Base-by-base conservation (phyloP, 2,113 vertebrate genomes). In the Callipepla californica region DNA sequence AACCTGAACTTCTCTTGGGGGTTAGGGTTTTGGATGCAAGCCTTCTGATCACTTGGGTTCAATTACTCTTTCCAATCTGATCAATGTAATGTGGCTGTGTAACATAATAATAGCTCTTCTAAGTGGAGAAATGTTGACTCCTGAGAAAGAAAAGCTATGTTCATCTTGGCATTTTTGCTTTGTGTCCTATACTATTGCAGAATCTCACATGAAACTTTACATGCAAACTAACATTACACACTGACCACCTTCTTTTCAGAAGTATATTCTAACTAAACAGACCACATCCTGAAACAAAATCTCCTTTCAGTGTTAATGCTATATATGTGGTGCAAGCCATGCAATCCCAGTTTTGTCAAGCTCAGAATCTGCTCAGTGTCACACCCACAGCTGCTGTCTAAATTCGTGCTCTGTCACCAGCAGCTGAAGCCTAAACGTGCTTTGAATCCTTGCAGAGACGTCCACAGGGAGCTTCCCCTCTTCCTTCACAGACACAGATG, bases 261-360 rank as follows among this genome's bases (percentile, higher is more conserved):
- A 47, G 11, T 16, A 30, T 68, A 70, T 77, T 93, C 34, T 55
- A 75, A 61, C 26, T 90, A 67, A 93, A 70, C 28, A 86, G 30
- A 81, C 80, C 86, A 84, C 47, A 90, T 86, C 73, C 87, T 93
- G 77, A 70, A 17, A 55, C 12, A 63, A 85, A 61, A 80, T 51
- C 55, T 88, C 32, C 21, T 77, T 69, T 77, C n/a, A 79, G 21
- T 1, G 1, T 57, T 92, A 86, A 59, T 45, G 10, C 26, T 79
- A 13, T 84, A 80, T 78, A 72, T n/a, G 19, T 68, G 26, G 22
- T 78, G 51, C 48, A 65, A 81, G 16, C n/a, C 3, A 0, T 36
- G 73, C 88, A 80, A 66, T 66, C 67, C 44, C 44, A 80, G 17
- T 75, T 92, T 86, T 78, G 17, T 50, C 42, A 68, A 61, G 6